These are phyloP conservation scores for Heliothis virescens DNA, from an alignment of 1,140 invertebrate species.

Conservation along the genomic window DNA sequence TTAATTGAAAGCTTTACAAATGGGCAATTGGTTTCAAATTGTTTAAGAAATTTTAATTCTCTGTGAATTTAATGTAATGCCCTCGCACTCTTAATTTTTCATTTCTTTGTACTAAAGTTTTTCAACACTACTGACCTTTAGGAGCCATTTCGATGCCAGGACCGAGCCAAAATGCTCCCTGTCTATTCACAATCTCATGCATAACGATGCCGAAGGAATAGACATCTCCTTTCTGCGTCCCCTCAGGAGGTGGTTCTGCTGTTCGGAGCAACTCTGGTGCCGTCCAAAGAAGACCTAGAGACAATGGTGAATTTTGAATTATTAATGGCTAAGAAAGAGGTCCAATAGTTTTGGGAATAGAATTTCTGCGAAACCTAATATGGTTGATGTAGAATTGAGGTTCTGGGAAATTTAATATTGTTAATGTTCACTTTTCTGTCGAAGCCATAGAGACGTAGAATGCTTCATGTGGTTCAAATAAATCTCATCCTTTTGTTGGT, in stretches of 20 bases:
- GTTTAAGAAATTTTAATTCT: too few species aligned
- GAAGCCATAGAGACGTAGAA: background rate
- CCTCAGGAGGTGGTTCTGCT: conserved; percentile 89
- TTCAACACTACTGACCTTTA: conserved; percentile 85
- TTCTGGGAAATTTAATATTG: background rate
- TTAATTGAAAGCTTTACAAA: too few species aligned
- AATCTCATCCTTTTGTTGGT: too few species aligned
- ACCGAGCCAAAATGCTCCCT: conserved; percentile 95
- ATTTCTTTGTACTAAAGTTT: too few species aligned
- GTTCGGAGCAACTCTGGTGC: conserved; percentile 95
- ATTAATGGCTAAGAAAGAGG: too few species aligned
- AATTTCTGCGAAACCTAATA: too few species aligned
- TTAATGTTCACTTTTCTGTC: background rate
- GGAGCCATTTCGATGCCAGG: conserved; percentile 88
- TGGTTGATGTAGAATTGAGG: background rate
- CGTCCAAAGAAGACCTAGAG: conserved; percentile 95
- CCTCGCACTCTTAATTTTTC: too few species aligned
- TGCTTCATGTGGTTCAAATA: background rate
- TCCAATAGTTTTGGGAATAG: background rate
- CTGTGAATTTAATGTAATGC: too few species aligned
- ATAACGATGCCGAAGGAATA: conserved; percentile 98
- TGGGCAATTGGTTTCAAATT: too few species aligned
- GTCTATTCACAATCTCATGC: conserved; percentile 95
- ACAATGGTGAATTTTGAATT: conserved; percentile 1
- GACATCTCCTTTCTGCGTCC: conserved; percentile 96